A percentile compares a stretch with the other conserved stretches of the same genome.
Evolutionary conservation across 2,888 invertebrate genomes (phyloP).

Genomic region (Slavum lentiscoides): DNA sequence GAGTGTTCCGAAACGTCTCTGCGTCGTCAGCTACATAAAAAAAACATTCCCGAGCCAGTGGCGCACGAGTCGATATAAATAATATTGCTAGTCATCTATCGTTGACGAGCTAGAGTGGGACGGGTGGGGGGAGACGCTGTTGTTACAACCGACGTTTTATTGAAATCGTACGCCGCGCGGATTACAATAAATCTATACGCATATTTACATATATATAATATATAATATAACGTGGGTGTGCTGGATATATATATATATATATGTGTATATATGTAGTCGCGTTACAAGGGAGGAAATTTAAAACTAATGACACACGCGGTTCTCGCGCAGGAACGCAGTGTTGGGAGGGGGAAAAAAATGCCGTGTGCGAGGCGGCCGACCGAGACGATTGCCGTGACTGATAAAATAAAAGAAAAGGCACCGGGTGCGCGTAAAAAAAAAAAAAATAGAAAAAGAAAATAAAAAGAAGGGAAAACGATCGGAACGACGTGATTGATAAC

Average conservation of each 20-base stretch:
- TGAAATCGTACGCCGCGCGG: no score
- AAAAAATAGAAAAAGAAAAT: not conserved
- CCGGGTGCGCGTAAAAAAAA: constrained; percentile 8
- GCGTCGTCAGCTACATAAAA: constrained; percentile 31
- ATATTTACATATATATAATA: no score
- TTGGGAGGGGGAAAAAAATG: constrained; percentile 39
- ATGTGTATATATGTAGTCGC: not conserved
- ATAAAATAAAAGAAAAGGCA: constrained; percentile 28
- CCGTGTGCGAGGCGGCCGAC: constrained; percentile 28
- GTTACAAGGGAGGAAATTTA: constrained; percentile 8
- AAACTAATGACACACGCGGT: constrained; percentile 43
- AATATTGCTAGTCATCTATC: not conserved
- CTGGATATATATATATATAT: not conserved
- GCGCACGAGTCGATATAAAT: constrained; percentile 4
- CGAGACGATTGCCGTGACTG: constrained; percentile 44
- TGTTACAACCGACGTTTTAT: no score
- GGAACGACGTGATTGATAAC: constrained; percentile 50
- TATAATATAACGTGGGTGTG: no score
- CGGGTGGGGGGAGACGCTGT: not conserved
- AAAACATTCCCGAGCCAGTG: constrained; percentile 11
- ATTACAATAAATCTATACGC: no score
- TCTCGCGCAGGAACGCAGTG: not conserved
- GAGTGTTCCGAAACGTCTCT: constrained; percentile 4
- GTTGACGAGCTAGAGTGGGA: not conserved
- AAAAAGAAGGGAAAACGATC: constrained; percentile 27